Conservation (phyloP, 2,888 invertebrate genomes). For the Nephrocerus scutellatus region DNA sequence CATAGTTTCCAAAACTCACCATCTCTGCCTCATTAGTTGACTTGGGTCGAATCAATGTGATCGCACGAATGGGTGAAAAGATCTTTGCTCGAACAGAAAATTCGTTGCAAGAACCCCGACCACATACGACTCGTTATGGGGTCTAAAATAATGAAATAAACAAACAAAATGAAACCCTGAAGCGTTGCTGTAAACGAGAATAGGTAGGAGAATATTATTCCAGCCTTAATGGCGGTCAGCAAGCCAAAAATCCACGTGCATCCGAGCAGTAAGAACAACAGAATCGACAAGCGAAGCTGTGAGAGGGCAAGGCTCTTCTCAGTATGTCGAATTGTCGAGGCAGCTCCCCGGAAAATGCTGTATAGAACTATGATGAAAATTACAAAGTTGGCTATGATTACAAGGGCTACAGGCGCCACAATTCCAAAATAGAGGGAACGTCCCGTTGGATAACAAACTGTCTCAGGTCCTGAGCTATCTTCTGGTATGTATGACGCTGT, state of each 20-base stretch:
- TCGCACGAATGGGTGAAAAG: too few species aligned
- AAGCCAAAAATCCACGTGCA: slow-evolving; percentile 58
- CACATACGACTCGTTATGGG: slow-evolving; percentile 52
- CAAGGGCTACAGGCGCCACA: slow-evolving; percentile 50
- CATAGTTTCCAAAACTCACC: too few species aligned
- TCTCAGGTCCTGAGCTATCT: slow-evolving; percentile 24
- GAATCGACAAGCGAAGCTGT: slow-evolving; percentile 53
- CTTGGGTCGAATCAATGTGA: too few species aligned
- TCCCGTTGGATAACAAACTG: slow-evolving; percentile 53
- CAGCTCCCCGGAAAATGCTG: slow-evolving; percentile 50
- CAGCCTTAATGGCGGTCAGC: slow-evolving; percentile 50
- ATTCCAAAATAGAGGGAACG: slow-evolving; percentile 50
- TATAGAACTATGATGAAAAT: slow-evolving; percentile 53
- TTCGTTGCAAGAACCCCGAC: slow-evolving; percentile 29
- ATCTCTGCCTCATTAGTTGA: too few species aligned
- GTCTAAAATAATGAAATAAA: slow-evolving; percentile 56
- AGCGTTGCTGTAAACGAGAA: slow-evolving; percentile 58
- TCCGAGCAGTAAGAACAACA: slow-evolving; percentile 56
- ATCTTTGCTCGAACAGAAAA: slow-evolving; percentile 19
- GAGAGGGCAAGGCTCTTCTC: slow-evolving; percentile 39
- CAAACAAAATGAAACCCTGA: slow-evolving; percentile 57
- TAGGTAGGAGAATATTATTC: slow-evolving; percentile 53
- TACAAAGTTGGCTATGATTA: slow-evolving; percentile 51
- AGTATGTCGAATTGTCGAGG: slow-evolving; percentile 49
- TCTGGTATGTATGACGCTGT: slow-evolving; percentile 48